phyloP scores from a whole-genome alignment of 2,797 vertebrate genomes.

The Rhinella marina region DNA sequence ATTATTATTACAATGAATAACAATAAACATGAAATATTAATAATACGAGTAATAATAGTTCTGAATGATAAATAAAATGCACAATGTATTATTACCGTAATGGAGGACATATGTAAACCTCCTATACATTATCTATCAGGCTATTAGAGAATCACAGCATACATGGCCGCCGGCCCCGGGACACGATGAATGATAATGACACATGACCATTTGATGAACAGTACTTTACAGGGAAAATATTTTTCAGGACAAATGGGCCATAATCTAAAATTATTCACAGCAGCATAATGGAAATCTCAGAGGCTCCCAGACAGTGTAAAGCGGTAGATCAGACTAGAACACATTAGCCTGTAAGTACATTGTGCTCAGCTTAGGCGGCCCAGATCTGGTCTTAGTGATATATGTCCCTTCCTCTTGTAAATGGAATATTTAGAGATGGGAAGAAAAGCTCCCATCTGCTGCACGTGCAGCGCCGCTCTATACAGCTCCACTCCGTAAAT shows the following conservation, averaged over 20 bases:
- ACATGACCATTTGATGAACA: neutral
- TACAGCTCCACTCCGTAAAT: neutral
- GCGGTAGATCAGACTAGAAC: slow-evolving; percentile 28
- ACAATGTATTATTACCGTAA: neutral
- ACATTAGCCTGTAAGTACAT: slow-evolving; percentile 45
- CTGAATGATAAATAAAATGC: neutral
- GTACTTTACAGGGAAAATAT: slow-evolving; percentile 21
- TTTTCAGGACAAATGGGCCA: slow-evolving; percentile 29
- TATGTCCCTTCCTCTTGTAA: slow-evolving; percentile 31
- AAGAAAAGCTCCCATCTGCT: slow-evolving; percentile 46
- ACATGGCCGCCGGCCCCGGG: neutral
- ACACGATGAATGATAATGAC: neutral
- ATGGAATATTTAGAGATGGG: slow-evolving; percentile 33
- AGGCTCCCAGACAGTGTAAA: slow-evolving; percentile 1
- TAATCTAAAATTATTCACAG: slow-evolving; percentile 32
- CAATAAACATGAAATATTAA: neutral
- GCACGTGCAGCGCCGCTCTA: neutral
- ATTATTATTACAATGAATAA: neutral
- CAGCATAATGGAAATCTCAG: neutral
- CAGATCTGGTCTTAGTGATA: slow-evolving; percentile 38
- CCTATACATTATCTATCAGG: neutral
- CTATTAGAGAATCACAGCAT: neutral
- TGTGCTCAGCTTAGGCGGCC: slow-evolving; percentile 24
- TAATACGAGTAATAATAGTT: neutral
- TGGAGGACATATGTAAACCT: neutral